Evolutionary conservation across 2,113 vertebrate species (phyloP), one percentile per base, ranked within the genome.

Genomic region (Falco punctatus): DNA sequence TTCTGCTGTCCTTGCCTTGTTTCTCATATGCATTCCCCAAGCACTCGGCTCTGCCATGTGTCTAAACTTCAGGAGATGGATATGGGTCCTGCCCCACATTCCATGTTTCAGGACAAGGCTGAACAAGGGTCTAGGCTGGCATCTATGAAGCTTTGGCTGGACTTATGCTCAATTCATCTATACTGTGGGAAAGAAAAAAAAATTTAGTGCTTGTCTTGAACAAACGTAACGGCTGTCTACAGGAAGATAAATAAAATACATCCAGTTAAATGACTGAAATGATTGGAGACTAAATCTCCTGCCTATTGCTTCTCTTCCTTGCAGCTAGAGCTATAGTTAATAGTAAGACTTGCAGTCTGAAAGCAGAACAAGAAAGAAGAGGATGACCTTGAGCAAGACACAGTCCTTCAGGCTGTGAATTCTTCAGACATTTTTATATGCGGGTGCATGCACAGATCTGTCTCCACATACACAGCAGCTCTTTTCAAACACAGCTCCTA

Each of bases 241-340:
- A 67, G 55, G 84, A 87, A 72, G 87, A 87, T 66, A 84, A 91
- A 86, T 79, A 79, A 94, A 90, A 73, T n/a, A 54, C 7, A 75
- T 51, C 61, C 38, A 38, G 51, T 48, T 64, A 67, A 81, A 75
- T 20, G 27, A 57, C 46, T 62, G 64, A 64, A 69, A 57, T 17
- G 19, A 71, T 9, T 57, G 65, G 73, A 75, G n/a, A 61, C 49
- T 69, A 23, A 74, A 46, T 69, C 78, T 88, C 32, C 38, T 5
- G 11, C 30, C 32, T 71, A 4, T 30, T 74, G n/a, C 70, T 71
- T 73, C 70, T 87, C 55, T 30, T 73, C 27, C 35, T 46, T 32
- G 58, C 33, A 72, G 70, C 49, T 26, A 35, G 28, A 55, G 32
- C 38, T 80, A 55, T 3, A 48, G n/a, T 15, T 52, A 58, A 22